These are phyloP conservation scores for Coracopsis vasa DNA, from an alignment of 2,113 vertebrate genomes.

Conservation along the genomic window DNA sequence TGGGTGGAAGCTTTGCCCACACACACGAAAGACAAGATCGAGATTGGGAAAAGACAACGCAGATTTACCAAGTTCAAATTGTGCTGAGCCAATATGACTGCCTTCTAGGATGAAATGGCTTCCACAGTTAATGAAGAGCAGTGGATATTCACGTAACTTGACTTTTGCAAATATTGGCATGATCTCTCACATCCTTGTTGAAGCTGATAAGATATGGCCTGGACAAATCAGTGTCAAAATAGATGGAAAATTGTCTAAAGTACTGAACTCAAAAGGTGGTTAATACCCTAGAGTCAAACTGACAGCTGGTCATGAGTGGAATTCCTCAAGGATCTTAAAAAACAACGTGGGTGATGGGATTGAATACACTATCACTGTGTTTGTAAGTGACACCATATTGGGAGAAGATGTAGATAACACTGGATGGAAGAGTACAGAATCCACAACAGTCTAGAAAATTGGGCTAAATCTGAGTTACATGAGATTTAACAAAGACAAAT, in stretches of 20 bases:
- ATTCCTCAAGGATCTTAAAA: not conserved
- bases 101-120: not conserved
- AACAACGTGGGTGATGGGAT: not conserved
- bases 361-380: not conserved
- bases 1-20: not conserved
- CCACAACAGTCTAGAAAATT: not conserved
- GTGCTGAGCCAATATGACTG: not conserved
- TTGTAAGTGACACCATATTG: not conserved
- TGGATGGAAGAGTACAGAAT: not conserved
- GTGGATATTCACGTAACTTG: not conserved
- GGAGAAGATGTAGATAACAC: not conserved
- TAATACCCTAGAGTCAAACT: not conserved
- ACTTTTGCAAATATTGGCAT: not conserved
- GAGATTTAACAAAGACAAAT: not conserved
- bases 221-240: not conserved
- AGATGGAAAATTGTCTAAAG: not conserved
- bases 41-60: not conserved
- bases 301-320: not conserved
- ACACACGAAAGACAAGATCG: not conserved
- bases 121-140: not conserved
- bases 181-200: not conserved
- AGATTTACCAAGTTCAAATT: not conserved
- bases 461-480: not conserved
- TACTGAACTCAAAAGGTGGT: not conserved
- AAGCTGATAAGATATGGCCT: not conserved